These are phyloP conservation scores for Mechanitis mazaeus DNA, from an alignment of 2,888 invertebrate genomes.

Conservation along the genomic window DNA sequence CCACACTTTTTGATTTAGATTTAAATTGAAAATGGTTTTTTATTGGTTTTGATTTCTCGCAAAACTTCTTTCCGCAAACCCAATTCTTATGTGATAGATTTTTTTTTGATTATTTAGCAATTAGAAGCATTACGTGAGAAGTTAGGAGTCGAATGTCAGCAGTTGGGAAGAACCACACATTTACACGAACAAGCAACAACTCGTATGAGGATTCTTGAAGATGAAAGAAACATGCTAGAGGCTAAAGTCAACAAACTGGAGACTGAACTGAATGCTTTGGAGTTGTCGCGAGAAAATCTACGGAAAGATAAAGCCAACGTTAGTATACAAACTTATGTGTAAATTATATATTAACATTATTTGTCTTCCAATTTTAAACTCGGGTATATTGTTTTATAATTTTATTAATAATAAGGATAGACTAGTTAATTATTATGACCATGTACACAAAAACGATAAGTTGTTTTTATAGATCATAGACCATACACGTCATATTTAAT, in stretches of 20 bases:
- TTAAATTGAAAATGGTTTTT: neutral
- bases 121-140: conserved; percentile 86
- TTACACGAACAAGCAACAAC: conserved; percentile 80
- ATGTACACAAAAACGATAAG: too few species aligned
- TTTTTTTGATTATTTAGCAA: conserved; percentile 72
- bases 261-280: conserved; percentile 84
- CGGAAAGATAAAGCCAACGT: conserved; percentile 87
- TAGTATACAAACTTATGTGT: conserved; percentile 40
- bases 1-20: neutral
- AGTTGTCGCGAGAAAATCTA: conserved; percentile 82
- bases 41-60: too few species aligned
- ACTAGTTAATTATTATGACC: too few species aligned
- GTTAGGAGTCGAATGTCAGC: conserved; percentile 82
- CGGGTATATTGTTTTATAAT: too few species aligned
- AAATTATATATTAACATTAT: too few species aligned
- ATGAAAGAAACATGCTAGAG: conserved; percentile 84
- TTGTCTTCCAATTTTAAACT: too few species aligned
- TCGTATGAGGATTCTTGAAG: conserved; percentile 82
- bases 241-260: conserved; percentile 86
- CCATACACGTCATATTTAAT: too few species aligned
- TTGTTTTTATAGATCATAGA: too few species aligned
- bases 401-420: too few species aligned
- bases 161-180: conserved; percentile 81
- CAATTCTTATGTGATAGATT: neutral
- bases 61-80: too few species aligned